Evolutionary conservation across 2,888 invertebrate species (phyloP).

Genomic region (Coenonympha arcania): DNA sequence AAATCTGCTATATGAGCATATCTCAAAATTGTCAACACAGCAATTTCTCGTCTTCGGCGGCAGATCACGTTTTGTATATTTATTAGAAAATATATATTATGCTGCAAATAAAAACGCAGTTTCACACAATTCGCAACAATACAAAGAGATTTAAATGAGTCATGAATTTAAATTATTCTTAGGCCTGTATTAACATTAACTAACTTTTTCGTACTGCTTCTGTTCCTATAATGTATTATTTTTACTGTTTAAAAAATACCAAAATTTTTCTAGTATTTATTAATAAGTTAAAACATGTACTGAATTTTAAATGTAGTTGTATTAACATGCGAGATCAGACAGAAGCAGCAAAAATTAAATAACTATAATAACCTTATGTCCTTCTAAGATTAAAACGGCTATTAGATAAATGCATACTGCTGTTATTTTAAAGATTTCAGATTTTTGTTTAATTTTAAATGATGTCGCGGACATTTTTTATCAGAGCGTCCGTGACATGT

Average conservation of each 20-base stretch:
- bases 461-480: constrained; percentile 38
- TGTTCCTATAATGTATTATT: no score
- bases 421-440: constrained; percentile 4
- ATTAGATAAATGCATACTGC: constrained; percentile 1
- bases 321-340: no score
- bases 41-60: constrained; percentile 14
- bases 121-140: constrained; percentile 15
- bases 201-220: background rate
- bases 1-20: constrained; percentile 10
- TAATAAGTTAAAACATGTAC: no score
- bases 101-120: constrained; percentile 17
- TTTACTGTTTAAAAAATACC: no score
- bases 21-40: constrained; percentile 15
- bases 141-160: constrained; percentile 13
- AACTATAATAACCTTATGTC: background rate
- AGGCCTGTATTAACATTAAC: background rate
- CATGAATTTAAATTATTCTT: background rate
- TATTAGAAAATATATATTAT: constrained; percentile 22
- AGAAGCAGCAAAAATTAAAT: background rate
- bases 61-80: constrained; percentile 20
- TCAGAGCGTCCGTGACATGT: constrained; percentile 56
- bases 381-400: background rate
- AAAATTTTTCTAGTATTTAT: no score
- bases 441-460: constrained; percentile 23
- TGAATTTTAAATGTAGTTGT: no score